Evolutionary conservation across 2,888 invertebrate species (phyloP), one percentile per base, ranked within the genome.

Genomic region (Drosophila cyrtoloma): DNA sequence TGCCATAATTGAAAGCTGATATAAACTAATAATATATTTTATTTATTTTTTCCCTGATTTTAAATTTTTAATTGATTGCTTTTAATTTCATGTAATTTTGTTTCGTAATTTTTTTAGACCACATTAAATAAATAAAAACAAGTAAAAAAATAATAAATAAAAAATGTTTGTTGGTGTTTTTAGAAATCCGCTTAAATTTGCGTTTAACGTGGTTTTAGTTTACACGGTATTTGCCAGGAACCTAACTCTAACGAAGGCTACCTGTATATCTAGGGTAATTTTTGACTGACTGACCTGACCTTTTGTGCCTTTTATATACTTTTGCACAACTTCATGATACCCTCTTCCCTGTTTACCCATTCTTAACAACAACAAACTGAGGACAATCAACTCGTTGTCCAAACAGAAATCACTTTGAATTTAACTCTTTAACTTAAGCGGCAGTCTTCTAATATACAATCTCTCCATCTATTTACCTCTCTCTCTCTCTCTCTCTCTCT

Each of bases 171-270:
- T 14, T 12, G 0, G 3, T 6, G 1, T 22, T 22, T 7, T 22
- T 14, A 7, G 7, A 1, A 22, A 22, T 47, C 22, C 7, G 14
- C 5, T 42, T 19, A 1, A 7, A 22, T 1, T 22, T 1, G 1
- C 3, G 19, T 19, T 39, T 9, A n/a, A n/a, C 9, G 19, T 1
- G 19, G 1, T 12, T 22, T 22, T 14, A 14, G 22, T 44, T 22
- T 22, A 22, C 6, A n/a, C 5, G 10, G 3, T 6, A n/a, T 6
- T 44, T 0, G 44, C 3, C 12, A 22, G 22, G 6, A 47, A 16
- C 0, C 4, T 3, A 22, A 22, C 33, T 4, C 12, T 4, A 33
- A 2, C 1, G 22, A 14, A 14, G 22, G 1, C 0, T 14, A 7
- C 44, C 4, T 22, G 14, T 5, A 35, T 14, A 14, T 0, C 7